Base-by-base conservation (phyloP, 2,888 invertebrate species). In the Agonopterix heracliana region DNA sequence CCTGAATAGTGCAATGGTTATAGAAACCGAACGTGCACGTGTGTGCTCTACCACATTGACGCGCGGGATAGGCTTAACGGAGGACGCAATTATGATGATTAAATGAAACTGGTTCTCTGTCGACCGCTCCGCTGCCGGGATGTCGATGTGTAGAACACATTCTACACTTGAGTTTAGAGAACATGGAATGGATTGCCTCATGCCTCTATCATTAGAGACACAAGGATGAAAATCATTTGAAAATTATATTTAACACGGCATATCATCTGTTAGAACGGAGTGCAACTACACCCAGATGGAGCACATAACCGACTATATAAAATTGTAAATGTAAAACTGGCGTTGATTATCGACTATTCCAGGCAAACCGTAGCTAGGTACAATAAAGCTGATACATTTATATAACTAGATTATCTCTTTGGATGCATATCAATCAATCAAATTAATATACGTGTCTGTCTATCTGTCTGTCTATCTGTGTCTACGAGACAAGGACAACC, bases 1-100 rank as follows among this genome's bases (percentile, higher is more conserved):
- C 26, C 26, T 26, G 26, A 26, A 26, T 26, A 26, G 26, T 42
- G 46, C 42, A 14, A 35, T 49, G 44, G 14, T 46, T 52, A 41
- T 40, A 51, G 54, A 50, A 26, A 26, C 26, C 7, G 26, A 45
- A 44, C 34, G 45, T 50, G 48, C 48, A 44, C 54, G 56, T 60
- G 55, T 68, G 63, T 63, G 62, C 60, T 63, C 34, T 60, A 63
- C 60, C 64, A 64, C 68, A 67, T 61, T 66, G 63, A 54, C 61
- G 62, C 68, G 61, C 66, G 71, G 71, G 74, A 75, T 77, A 78
- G 77, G 74, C 72, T 83, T 81, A 82, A 81, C 83, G 81, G 83
- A 78, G 82, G 82, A 79, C 78, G 81, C 84, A 86, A 86, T 86
- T 85, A 85, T 82, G 81, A 85, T 85, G 86, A 85, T 87, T 85